Percentiles rank a stretch among this genome's conserved stretches.
Conservation (phyloP, 2,888 invertebrate genomes). For the Eledona agricola region DNA sequence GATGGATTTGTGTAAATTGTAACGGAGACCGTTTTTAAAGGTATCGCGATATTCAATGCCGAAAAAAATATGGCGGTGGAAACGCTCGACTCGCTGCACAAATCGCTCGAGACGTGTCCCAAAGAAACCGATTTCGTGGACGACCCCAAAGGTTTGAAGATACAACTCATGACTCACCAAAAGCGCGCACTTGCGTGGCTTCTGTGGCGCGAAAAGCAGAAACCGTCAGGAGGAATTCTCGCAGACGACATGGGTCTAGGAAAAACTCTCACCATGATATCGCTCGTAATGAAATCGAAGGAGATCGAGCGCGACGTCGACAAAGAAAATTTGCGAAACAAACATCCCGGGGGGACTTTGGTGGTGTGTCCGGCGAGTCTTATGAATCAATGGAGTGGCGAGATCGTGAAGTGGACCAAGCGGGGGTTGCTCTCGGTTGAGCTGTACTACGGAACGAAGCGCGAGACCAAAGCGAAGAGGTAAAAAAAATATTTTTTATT, state of each 20-base stretch:
- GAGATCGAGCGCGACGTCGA: slow-evolving; percentile 33
- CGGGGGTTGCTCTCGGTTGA: slow-evolving; percentile 70
- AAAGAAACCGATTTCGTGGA: slow-evolving; percentile 66
- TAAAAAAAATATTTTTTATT: too few species aligned
- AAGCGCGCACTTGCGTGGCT: slow-evolving; percentile 88
- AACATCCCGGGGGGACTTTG: slow-evolving; percentile 74
- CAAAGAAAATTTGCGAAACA: slow-evolving; percentile 30
- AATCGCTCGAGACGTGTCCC: slow-evolving; percentile 75
- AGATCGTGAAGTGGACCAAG: slow-evolving; percentile 73
- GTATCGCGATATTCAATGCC: slow-evolving; percentile 73
- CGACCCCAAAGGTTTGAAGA: slow-evolving; percentile 71
- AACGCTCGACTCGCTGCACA: slow-evolving; percentile 75
- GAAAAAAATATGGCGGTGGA: slow-evolving; percentile 77
- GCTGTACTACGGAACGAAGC: slow-evolving; percentile 83
- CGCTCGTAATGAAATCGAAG: slow-evolving; percentile 68
- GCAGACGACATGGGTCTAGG: slow-evolving; percentile 87
- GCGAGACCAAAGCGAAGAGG: slow-evolving; percentile 70
- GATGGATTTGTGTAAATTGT: slow-evolving; percentile 52
- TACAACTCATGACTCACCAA: slow-evolving; percentile 84
- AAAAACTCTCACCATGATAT: slow-evolving; percentile 86
- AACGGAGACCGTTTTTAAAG: slow-evolving; percentile 55
- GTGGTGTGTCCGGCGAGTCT: slow-evolving; percentile 93
- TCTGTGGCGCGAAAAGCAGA: slow-evolving; percentile 87
- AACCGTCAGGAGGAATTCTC: slow-evolving; percentile 86
- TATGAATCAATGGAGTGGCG: slow-evolving; percentile 88